Evolutionary conservation across 1,140 invertebrate genomes (phyloP), one percentile per base, ranked within the genome.

Genomic region (Phenacoccus solenopsis): DNA sequence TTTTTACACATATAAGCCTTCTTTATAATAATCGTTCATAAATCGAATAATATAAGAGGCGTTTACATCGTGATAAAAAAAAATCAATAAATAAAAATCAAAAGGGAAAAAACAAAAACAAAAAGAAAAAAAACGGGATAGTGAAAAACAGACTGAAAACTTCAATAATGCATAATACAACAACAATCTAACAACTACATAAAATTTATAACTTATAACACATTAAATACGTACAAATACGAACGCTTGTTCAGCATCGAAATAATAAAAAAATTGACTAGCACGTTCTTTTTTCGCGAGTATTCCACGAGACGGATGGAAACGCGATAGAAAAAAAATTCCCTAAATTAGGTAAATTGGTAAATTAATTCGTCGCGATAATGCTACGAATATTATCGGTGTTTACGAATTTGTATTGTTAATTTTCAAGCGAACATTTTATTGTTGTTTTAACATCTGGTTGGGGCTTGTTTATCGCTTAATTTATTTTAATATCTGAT

Each of bases 131-230:
- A 27, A 64, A 27, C 21, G 20, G 25, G 59, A 64, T 20, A 64
- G 59, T 25, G 59, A 64, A 27, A 64, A 27, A 64, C 22, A 64
- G 59, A 64, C 21, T 64, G 59, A 64, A 64, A 64, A 64, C 21
- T 25, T 64, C 25, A 64, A 9, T 38, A 16, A 64, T 25, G 25
- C 21, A 64, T 24, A 64, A 64, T 25, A 64, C 59, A 64, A 24
- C 21, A 64, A 24, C 22, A 64, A 64, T 64, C 59, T 64, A 64
- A 27, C 59, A 64, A 64, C 59, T 64, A 64, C 3, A 64, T 64
- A 64, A 64, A 64, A 64, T 64, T 64, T 64, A 10, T 59, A 64
- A 64, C 10, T 64, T 64, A 64, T 64, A 64, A 64, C 59, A 64
- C 59, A 27, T 64, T 25, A 64, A 64, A 64, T 64, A 64, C 59